These are phyloP conservation scores for Takifugu rubripes DNA, from an alignment of 2,797 vertebrate genomes.

Conservation along the genomic window DNA sequence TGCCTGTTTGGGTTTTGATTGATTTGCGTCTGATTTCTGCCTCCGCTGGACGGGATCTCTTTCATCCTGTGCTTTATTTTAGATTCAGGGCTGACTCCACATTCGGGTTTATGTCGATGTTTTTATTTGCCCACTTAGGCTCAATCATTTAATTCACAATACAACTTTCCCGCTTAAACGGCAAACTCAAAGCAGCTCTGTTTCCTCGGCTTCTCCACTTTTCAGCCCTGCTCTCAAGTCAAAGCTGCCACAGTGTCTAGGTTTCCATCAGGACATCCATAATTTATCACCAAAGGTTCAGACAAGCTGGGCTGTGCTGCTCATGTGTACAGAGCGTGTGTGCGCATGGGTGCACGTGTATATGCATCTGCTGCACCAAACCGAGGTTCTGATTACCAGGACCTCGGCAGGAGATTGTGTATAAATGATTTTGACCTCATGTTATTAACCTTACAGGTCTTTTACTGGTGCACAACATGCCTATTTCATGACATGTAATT, in stretches of 20 bases:
- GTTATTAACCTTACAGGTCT: constrained; percentile 3
- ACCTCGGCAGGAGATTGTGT: constrained; percentile 3
- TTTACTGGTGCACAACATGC: neutral
- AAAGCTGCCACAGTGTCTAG: constrained; percentile 18
- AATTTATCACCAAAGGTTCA: constrained; percentile 15
- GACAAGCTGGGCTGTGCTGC: neutral
- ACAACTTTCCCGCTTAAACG: neutral
- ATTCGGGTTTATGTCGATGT: too few relatives aligned
- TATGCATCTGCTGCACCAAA: neutral
- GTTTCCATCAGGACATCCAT: constrained; percentile 26
- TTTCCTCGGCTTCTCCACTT: constrained; percentile 3
- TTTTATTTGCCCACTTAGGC: too few relatives aligned
- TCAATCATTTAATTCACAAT: too few relatives aligned
- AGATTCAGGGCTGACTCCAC: too few relatives aligned
- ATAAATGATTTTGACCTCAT: constrained; percentile 9
- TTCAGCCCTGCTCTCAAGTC: constrained; percentile 13
- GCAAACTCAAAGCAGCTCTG: neutral
- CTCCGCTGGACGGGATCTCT: too few relatives aligned
- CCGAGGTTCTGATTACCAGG: constrained; percentile 1
- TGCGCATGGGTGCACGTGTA: neutral
- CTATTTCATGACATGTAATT: neutral
- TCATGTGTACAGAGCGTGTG: neutral
- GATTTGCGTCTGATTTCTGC: too few relatives aligned
- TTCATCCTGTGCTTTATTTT: too few relatives aligned
- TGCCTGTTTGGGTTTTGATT: too few relatives aligned